phyloP scores from a whole-genome alignment of 2,888 invertebrate species.

The Uropetala carovei region DNA sequence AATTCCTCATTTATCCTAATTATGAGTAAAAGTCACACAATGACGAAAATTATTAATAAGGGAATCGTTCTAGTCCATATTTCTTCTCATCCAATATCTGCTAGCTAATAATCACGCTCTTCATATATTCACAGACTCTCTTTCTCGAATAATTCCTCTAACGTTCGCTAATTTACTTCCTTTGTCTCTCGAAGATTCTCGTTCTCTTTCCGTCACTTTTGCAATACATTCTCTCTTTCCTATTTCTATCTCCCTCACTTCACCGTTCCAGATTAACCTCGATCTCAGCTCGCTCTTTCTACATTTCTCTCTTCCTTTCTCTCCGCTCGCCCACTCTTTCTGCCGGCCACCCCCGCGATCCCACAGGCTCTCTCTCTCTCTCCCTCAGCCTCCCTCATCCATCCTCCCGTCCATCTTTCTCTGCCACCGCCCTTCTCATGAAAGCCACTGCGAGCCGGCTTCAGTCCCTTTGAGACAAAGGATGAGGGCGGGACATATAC shows the following conservation, averaged over 20 bases:
- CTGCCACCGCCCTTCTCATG: constrained; percentile 61
- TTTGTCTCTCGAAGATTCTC: neutral
- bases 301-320: neutral
- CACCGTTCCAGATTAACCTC: neutral
- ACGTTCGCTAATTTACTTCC: too few relatives aligned
- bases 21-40: too few relatives aligned
- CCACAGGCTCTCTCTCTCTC: neutral
- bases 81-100: too few relatives aligned
- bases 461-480: constrained; percentile 49
- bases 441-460: constrained; percentile 50
- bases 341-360: constrained; percentile 22
- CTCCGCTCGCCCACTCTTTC: neutral
- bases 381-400: constrained; percentile 44
- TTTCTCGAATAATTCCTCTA: too few relatives aligned
- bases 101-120: too few relatives aligned
- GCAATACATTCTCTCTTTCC: neutral
- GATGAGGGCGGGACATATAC: constrained; percentile 47
- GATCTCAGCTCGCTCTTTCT: neutral
- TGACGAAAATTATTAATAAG: too few relatives aligned
- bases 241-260: neutral
- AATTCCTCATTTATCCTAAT: too few relatives aligned
- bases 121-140: too few relatives aligned
- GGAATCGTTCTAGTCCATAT: too few relatives aligned
- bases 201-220: neutral
- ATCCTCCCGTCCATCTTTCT: constrained; percentile 57